These are phyloP conservation scores for Cyclophora albipunctata DNA, from an alignment of 2,888 invertebrate species.

Conservation along the genomic window DNA sequence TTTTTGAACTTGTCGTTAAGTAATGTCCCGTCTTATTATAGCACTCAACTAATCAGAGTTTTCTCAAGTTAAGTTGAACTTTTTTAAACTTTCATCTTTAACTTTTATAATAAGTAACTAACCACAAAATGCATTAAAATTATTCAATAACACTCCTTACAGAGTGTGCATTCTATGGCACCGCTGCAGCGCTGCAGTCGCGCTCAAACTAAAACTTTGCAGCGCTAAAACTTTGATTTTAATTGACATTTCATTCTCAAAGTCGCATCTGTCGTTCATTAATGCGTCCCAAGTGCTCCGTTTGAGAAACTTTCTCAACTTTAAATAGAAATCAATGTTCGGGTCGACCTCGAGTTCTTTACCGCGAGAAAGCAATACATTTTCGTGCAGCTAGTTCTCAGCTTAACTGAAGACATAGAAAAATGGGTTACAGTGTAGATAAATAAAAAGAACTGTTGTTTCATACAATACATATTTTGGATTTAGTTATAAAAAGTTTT, in stretches of 20 bases:
- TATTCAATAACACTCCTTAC: too few species aligned
- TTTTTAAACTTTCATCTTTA: too few species aligned
- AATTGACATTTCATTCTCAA: constrained; percentile 15
- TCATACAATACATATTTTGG: too few species aligned
- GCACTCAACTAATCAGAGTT: too few species aligned
- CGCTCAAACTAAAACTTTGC: not conserved
- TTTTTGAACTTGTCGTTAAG: too few species aligned
- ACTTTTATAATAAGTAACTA: too few species aligned
- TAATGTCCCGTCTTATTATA: too few species aligned
- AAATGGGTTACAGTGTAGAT: not conserved
- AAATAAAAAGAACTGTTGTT: not conserved
- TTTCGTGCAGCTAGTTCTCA: constrained; percentile 7
- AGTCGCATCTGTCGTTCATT: constrained; percentile 17
- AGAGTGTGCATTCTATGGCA: too few species aligned
- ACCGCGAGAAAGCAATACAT: constrained; percentile 10
- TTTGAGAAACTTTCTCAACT: constrained; percentile 14
- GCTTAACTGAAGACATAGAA: constrained; percentile 3
- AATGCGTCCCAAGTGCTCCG: constrained; percentile 15
- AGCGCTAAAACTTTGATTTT: constrained; percentile 9
- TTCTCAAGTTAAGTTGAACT: too few species aligned
- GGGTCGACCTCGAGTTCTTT: constrained; percentile 3
- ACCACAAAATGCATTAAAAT: too few species aligned
- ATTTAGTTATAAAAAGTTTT: too few species aligned
- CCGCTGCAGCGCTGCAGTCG: too few species aligned
- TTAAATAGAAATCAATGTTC: constrained; percentile 21